Evolutionary conservation across 1,140 invertebrate species (phyloP).

Genomic region (Temnothorax longispinosus): DNA sequence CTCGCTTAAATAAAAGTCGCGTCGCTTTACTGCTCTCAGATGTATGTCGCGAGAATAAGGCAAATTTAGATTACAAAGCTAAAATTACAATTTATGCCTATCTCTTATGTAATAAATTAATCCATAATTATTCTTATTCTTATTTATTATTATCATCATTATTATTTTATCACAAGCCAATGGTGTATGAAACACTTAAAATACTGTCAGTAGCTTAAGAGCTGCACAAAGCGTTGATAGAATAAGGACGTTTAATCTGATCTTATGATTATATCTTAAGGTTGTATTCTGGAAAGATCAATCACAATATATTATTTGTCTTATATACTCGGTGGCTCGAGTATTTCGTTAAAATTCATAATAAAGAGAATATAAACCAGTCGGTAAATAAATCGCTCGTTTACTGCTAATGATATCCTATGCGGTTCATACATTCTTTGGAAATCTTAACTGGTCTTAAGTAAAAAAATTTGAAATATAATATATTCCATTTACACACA

Average conservation of each 20-base stretch:
- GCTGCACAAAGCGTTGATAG: slow-evolving; percentile 72
- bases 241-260: slow-evolving; percentile 72
- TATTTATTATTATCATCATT: slow-evolving; percentile 64
- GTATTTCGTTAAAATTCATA: slow-evolving; percentile 44
- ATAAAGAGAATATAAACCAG: slow-evolving; percentile 17
- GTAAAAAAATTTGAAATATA: slow-evolving; percentile 14
- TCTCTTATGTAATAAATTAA: slow-evolving; percentile 68
- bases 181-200: slow-evolving; percentile 74
- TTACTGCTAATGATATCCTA: slow-evolving; percentile 22
- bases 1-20: slow-evolving; percentile 57
- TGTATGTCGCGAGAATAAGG: slow-evolving; percentile 71
- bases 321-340: slow-evolving; percentile 4
- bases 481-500: slow-evolving; percentile 7
- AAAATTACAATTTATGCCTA: slow-evolving; percentile 69
- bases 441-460: background rate
- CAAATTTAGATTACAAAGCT: slow-evolving; percentile 76
- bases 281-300: slow-evolving; percentile 67
- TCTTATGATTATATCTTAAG: slow-evolving; percentile 61
- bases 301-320: slow-evolving; percentile 65
- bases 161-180: slow-evolving; percentile 77
- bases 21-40: slow-evolving; percentile 61
- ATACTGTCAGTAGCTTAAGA: slow-evolving; percentile 75
- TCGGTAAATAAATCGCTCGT: slow-evolving; percentile 9
- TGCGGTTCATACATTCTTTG: slow-evolving; percentile 42
- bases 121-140: slow-evolving; percentile 55